Base-by-base conservation (phyloP, 1,140 invertebrate genomes). In the Hylyphantes graminicola region DNA sequence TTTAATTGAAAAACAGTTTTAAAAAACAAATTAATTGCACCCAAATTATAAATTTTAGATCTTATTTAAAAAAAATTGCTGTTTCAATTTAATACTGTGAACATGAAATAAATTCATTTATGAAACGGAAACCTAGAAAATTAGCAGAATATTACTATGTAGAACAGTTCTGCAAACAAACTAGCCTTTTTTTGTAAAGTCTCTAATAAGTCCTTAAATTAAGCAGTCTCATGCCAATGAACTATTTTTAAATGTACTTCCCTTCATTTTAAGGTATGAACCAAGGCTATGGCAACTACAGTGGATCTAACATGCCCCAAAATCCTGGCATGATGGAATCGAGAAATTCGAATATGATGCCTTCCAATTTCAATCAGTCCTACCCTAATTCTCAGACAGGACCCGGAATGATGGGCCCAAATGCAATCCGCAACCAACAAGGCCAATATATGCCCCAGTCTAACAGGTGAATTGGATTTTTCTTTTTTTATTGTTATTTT, bases 301-400 rank as follows among this genome's bases (percentile, higher is more conserved):
- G 80, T n/a, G 82, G 86, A n/a, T 79, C 87, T 13, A 63, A 63
- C 54, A 87, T 87, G 80, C 85, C 85, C 85, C 85, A 78, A 63
- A 84, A 73, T 72, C 13, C 57, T 17, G 68, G 61, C 57, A 74
- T 87, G 78, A 83, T 87, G 64, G 86, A 87, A n/a, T 77, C 72
- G n/a, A 75, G 76, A 57, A 75, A 65, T 64, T 64, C 64, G 4
- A 21, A 54, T 6, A 87, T 87, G 85, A 65, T 87, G 15, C 72
- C 70, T 13, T 67, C 54, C 17, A 78, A 55, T 57, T 87, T 85
- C 70, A 86, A 86, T 75, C 86, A 87, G 17, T 65, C 76, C 5
- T 87, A 86, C 70, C 35, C 70, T 6, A 77, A 50, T 55, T 57
- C 74, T 10, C 85, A 86, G 53, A 19, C 74, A 51, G 78, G 76